Base-by-base conservation (phyloP, 2,888 invertebrate genomes). In the Watsonalla binaria region DNA sequence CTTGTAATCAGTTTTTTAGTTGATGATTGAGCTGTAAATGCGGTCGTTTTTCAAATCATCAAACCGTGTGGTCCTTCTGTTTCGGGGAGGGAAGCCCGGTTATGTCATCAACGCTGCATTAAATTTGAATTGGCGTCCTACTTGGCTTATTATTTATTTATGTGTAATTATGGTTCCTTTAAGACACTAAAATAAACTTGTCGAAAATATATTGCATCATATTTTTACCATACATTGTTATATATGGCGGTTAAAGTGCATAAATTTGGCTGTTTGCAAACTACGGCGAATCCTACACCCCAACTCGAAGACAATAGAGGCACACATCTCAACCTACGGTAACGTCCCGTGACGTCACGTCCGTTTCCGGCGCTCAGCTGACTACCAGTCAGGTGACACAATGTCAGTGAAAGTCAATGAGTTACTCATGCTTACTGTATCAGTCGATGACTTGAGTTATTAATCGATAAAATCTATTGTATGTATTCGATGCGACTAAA, bases 351-450 rank as follows among this genome's bases (percentile, higher is more conserved):
- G 86, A 82, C 87, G 87, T 88, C 89, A 89, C 74, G 75, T 89
- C 88, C 72, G 77, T 69, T 83, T 85, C 86, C 88, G 72, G 67
- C 77, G 83, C 78, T 78, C 87, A 87, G 89, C 88, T 88, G 89
- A 81, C 73, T 68, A 51, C 67, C 70, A 65, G 70, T 72, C 77
- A 76, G 77, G 78, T 74, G 15, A 49, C 50, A 64, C 61, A 39
- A 56, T 52, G 60, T 51, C 70, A 80, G 80, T 78, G 80, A 80
- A 80, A 80, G 80, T 80, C 70, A 48, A n/a, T 47, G 37, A 51
- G 50, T 60, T 62, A 62, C 57, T 62, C 60, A 62, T 60, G 33
- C 37, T 46, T 49, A 39, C 49, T 49, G 49, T 49, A 49, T 49
- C 15, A 15, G 37, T n/a, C 39, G 49, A 49, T 49, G 37, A 14